Evolutionary conservation across 2,113 vertebrate genomes (phyloP).

Genomic region (Chaetodon trifascialis): DNA sequence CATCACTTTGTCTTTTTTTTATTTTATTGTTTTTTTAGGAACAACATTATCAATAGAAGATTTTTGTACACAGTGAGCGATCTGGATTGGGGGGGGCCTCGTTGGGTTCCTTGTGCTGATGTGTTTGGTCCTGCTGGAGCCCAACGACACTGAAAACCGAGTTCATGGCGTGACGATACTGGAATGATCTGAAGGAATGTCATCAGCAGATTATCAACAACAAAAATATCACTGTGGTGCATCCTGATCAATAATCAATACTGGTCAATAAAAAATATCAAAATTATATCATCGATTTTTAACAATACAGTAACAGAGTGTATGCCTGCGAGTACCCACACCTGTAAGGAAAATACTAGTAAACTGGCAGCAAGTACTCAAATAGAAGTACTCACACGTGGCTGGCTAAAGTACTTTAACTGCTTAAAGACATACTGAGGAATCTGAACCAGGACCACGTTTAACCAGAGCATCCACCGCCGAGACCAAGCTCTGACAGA

Average conservation of each 20-base stretch:
- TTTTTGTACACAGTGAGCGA: constrained; percentile 84
- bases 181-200: constrained; percentile 61
- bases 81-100: constrained; percentile 24
- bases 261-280: constrained; percentile 41
- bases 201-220: constrained; percentile 54
- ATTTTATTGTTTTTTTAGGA: constrained; percentile 63
- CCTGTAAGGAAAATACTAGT: constrained; percentile 27
- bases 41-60: constrained; percentile 79
- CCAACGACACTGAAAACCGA: constrained; percentile 13
- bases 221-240: neutral
- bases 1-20: constrained; percentile 50
- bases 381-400: constrained; percentile 22
- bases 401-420: constrained; percentile 43
- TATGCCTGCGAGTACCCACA: constrained; percentile 9
- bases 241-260: constrained; percentile 45
- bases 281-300: constrained; percentile 20
- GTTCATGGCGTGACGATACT: neutral
- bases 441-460: constrained; percentile 11
- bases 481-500: no score
- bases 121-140: constrained; percentile 53
- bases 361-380: constrained; percentile 49
- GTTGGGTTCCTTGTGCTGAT: constrained; percentile 44
- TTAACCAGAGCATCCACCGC: neutral
- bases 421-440: constrained; percentile 17
- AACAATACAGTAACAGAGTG: constrained; percentile 36